Evolutionary conservation across 2,797 vertebrate species (phyloP).

Genomic region (Poliocrania exsul): DNA sequence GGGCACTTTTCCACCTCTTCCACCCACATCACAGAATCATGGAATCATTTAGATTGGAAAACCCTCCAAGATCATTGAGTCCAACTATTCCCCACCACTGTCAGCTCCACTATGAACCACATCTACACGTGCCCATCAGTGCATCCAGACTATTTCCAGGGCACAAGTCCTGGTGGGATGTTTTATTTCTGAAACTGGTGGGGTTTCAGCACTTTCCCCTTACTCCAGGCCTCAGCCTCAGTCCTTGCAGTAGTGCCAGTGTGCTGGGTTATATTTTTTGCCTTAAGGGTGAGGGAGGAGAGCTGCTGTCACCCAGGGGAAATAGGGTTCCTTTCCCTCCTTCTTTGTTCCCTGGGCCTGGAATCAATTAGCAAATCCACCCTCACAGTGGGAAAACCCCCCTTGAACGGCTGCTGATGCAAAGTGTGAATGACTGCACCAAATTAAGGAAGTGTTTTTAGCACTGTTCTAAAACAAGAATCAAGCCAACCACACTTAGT

Average conservation of each 20-base stretch:
- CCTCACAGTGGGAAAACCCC: background rate
- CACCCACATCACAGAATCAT: background rate
- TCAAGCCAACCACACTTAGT: background rate
- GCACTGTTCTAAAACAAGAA: background rate
- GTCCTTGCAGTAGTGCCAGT: background rate
- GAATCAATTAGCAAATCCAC: background rate
- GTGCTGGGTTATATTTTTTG: background rate
- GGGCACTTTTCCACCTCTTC: background rate
- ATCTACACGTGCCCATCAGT: background rate
- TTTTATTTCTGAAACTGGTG: background rate
- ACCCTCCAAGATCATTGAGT: background rate
- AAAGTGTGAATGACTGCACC: background rate
- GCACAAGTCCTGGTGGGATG: rapidly evolving
- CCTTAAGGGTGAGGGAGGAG: background rate
- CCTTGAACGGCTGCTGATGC: background rate
- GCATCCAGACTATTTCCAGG: background rate
- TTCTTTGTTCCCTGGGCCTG: slow-evolving; percentile 12
- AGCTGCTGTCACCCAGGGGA: background rate
- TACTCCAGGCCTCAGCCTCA: background rate
- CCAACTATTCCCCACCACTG: background rate
- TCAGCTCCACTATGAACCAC: background rate
- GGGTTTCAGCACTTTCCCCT: background rate
- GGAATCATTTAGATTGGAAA: background rate
- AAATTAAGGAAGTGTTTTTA: background rate
- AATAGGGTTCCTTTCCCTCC: background rate